Conservation (phyloP, 2,888 invertebrate species). For the Glaucopsyche alexis region DNA sequence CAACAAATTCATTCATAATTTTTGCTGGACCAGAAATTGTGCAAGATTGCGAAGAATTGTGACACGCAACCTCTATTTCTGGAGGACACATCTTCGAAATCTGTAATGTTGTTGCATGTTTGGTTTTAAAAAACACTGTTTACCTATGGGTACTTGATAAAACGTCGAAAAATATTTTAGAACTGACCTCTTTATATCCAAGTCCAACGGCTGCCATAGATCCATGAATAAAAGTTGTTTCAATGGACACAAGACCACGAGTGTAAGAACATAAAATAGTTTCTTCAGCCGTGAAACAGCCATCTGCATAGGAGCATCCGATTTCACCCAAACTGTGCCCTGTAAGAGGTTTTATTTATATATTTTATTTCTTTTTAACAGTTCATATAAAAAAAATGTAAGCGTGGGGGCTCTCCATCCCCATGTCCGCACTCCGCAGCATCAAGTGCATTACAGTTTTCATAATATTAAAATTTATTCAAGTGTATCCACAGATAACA, state of each 20-base stretch:
- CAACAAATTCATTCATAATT: slow-evolving; percentile 80
- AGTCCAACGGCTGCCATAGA: slow-evolving; percentile 94
- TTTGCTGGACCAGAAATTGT: slow-evolving; percentile 21
- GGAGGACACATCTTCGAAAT: slow-evolving; percentile 63
- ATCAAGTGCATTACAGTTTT: no score
- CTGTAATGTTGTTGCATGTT: slow-evolving; percentile 44
- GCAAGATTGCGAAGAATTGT: slow-evolving; percentile 6
- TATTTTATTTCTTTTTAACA: no score
- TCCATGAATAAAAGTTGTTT: slow-evolving; percentile 84
- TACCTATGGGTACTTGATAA: no score
- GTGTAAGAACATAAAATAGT: slow-evolving; percentile 90
- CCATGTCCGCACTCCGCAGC: no score
- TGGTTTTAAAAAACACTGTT: no score
- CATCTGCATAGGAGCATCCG: slow-evolving; percentile 97
- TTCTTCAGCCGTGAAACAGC: slow-evolving; percentile 91
- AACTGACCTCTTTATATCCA: slow-evolving; percentile 72
- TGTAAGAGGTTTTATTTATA: slow-evolving; percentile 37
- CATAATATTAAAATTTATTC: no score
- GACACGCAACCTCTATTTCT: slow-evolving; percentile 28
- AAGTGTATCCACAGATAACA: no score
- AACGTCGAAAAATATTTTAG: not conserved
- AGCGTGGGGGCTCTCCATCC: no score
- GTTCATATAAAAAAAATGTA: no score
- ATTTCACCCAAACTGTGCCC: slow-evolving; percentile 97
- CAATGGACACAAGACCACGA: slow-evolving; percentile 86